Evolutionary conservation across 2,797 vertebrate species (phyloP).

Genomic region (Artibeus jamaicensis): DNA sequence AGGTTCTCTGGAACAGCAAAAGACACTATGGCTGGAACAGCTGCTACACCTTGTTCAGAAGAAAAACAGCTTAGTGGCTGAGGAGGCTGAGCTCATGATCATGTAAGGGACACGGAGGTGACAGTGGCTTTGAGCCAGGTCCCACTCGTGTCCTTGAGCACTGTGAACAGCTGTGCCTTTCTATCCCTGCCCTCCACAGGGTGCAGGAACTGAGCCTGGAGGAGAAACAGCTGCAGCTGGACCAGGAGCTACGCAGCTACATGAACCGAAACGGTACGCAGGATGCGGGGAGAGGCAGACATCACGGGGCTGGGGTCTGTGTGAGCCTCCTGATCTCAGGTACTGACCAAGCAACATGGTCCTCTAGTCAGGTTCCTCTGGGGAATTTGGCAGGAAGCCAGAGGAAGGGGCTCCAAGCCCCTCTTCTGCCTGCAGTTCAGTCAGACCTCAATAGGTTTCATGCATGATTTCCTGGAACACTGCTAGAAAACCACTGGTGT

Average conservation of each 20-base stretch:
- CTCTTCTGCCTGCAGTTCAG: background rate
- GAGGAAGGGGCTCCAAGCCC: background rate
- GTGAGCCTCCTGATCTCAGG: background rate
- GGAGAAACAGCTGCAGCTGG: constrained; percentile 91
- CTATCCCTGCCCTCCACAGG: constrained; percentile 75
- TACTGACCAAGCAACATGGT: background rate
- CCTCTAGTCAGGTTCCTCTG: background rate
- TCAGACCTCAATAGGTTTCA: background rate
- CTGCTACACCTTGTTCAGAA: constrained; percentile 92
- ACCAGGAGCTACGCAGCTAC: constrained; percentile 89
- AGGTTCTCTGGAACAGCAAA: constrained; percentile 71
- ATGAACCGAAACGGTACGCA: constrained; percentile 87
- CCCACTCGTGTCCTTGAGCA: background rate
- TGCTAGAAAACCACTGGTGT: background rate
- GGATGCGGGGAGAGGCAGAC: background rate
- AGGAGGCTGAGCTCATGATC: constrained; percentile 97
- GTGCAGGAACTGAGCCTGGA: constrained; percentile 93
- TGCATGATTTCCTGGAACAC: background rate
- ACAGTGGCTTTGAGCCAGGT: background rate
- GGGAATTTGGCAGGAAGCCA: background rate
- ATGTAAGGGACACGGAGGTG: constrained; percentile 80
- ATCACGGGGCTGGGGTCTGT: background rate
- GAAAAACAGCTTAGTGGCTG: constrained; percentile 91
- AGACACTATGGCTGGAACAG: constrained; percentile 86
- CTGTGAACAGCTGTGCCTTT: background rate